Base-by-base conservation (phyloP, 2,888 invertebrate species). In the Ophraella communa region DNA sequence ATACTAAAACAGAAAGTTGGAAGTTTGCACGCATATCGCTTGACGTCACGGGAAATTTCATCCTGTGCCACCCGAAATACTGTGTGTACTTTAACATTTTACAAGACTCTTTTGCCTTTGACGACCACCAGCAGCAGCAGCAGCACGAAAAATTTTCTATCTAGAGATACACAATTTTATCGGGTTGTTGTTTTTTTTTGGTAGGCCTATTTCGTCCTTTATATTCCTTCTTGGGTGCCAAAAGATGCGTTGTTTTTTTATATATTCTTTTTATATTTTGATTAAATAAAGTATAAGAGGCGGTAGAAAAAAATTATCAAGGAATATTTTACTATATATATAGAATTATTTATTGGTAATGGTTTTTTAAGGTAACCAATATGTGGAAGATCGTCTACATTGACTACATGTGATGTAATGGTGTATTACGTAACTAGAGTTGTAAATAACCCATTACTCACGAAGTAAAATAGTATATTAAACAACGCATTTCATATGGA, bases 1-100 rank as follows among this genome's bases (percentile, higher is more conserved):
- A 65, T 61, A 76, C 76, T 76, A 74, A 74, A 74, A 74, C 69
- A 61, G 69, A 71, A 68, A 70, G 72, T 67, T 58, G 60, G 62
- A 27, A 64, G 51, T 45, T 58, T 42, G 47, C 54, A 63, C 58
- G 61, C 64, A 64, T 53, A 53, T 55, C 30, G 39, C 66, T 68
- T 65, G 71, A 71, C 73, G 71, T 71, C 71, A 71, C 45, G 27
- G 52, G 64, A 66, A 68, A 70, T 65, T 65, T 71, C 55, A 67
- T 49, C 11, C 57, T 23, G 10, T 51, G 49, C 49, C 49, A 51
- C 24, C 49, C 49, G 49, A 51, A 51, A 51, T 51, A 23, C 49
- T 51, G 49, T 51, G n/a, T n/a, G 49, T 27, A 24, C 27, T 27
- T 51, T 20, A 51, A 51, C 49, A 27, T 17, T 51, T 17, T 24